Evolutionary conservation across 2,113 vertebrate species (phyloP).

Genomic region (Dicerorhinus sumatrensis): DNA sequence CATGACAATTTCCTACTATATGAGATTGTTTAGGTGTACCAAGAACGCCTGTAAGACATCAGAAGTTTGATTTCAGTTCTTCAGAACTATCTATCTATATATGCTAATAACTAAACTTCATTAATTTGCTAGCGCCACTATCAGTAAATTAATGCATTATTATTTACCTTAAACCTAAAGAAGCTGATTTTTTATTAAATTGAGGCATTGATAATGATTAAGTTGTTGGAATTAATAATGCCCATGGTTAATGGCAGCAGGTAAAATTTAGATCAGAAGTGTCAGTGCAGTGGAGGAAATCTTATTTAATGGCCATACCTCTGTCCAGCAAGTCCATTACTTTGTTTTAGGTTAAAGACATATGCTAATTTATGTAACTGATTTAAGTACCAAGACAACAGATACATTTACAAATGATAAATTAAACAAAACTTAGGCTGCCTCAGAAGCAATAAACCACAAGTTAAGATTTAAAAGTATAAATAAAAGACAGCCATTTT

Average conservation of each 20-base stretch:
- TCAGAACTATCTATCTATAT: background rate
- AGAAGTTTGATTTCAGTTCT: conserved; percentile 8
- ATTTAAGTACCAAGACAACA: background rate
- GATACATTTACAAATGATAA: background rate
- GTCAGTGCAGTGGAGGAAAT: background rate
- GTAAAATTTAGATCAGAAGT: background rate
- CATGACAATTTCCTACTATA: conserved; percentile 10
- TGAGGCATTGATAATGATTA: background rate
- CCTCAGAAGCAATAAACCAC: background rate
- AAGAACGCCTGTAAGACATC: background rate
- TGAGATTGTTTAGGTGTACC: background rate
- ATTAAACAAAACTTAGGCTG: background rate
- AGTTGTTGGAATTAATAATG: background rate
- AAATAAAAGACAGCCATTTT: background rate
- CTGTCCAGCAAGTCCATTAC: background rate
- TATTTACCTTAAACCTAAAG: background rate
- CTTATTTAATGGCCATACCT: background rate
- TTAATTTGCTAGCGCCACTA: background rate
- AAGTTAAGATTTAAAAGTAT: conserved; percentile 2
- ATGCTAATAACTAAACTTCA: background rate
- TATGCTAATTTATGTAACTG: background rate
- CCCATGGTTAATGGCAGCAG: background rate
- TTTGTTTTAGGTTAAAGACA: conserved; percentile 19
- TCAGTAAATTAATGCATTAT: background rate
- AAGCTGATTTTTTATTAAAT: background rate